Conservation (phyloP, 2,888 invertebrate genomes). For the Lordiphosa andalusiaca region DNA sequence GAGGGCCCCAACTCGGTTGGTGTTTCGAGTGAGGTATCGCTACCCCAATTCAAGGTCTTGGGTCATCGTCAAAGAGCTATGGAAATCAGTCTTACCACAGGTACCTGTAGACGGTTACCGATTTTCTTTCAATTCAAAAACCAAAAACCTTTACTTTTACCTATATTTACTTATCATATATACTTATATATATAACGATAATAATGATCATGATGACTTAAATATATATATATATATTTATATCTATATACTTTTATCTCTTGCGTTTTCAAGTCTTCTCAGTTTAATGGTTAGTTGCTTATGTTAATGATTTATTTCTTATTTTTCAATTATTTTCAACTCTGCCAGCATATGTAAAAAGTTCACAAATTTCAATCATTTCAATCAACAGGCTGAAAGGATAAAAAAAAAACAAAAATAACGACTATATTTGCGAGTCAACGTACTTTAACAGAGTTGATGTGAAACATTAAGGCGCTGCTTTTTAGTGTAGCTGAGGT, state of each 20-base stretch:
- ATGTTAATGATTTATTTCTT: not conserved
- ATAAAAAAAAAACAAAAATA: not conserved
- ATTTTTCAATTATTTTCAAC: not conserved
- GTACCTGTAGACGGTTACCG: constrained; percentile 85
- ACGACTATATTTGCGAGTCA: no score
- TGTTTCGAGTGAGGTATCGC: constrained; percentile 96
- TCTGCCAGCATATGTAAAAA: constrained; percentile 34
- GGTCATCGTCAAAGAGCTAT: constrained; percentile 97
- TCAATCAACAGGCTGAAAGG: not conserved
- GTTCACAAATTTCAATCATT: constrained; percentile 12
- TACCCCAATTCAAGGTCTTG: constrained; percentile 98
- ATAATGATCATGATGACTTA: constrained; percentile 28
- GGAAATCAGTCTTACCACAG: constrained; percentile 98
- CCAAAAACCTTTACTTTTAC: constrained; percentile 55
- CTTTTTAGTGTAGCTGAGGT: no score
- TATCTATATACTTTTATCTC: constrained; percentile 30
- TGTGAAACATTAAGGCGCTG: no score
- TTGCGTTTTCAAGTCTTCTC: not conserved
- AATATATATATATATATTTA: constrained; percentile 16
- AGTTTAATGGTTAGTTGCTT: constrained; percentile 37
- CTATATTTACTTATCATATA: constrained; percentile 38
- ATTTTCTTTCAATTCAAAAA: constrained; percentile 64
- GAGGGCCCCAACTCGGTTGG: constrained; percentile 97
- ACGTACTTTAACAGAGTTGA: no score
- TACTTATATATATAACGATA: constrained; percentile 21